Evolutionary conservation across 2,113 vertebrate genomes (phyloP).

Genomic region (Cryptotis parvus): DNA sequence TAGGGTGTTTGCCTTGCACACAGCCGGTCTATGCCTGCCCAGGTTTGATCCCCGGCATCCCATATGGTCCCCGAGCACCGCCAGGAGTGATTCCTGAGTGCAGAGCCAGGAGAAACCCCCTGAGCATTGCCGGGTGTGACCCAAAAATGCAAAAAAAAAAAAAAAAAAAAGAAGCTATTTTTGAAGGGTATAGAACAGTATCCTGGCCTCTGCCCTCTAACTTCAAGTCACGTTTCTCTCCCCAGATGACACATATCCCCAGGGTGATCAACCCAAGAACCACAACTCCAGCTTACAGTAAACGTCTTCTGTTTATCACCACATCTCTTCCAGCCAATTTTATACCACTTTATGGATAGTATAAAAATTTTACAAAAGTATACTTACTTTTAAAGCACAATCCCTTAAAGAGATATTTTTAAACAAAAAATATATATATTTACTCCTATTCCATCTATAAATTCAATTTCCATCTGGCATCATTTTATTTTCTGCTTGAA

Average conservation of each 20-base stretch:
- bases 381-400: not conserved
- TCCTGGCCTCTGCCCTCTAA: not conserved
- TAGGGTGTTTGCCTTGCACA: too few relatives aligned
- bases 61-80: too few relatives aligned
- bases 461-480: slow-evolving; percentile 47
- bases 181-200: not conserved
- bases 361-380: not conserved
- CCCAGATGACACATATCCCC: not conserved
- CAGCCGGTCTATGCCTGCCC: too few relatives aligned
- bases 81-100: too few relatives aligned
- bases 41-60: too few relatives aligned
- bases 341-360: not conserved
- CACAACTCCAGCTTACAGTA: not conserved
- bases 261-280: not conserved
- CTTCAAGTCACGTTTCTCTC: not conserved
- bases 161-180: not conserved
- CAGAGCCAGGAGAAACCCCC: too few relatives aligned
- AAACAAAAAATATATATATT: slow-evolving; percentile 20
- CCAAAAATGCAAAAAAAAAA: too few relatives aligned
- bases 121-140: too few relatives aligned
- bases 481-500: slow-evolving; percentile 55
- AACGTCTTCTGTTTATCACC: not conserved
- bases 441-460: slow-evolving; percentile 47
- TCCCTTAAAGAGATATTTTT: slow-evolving; percentile 25
- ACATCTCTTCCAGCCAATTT: not conserved